Base-by-base conservation (phyloP, 1,140 invertebrate species). In the Marisa cornuarietis region DNA sequence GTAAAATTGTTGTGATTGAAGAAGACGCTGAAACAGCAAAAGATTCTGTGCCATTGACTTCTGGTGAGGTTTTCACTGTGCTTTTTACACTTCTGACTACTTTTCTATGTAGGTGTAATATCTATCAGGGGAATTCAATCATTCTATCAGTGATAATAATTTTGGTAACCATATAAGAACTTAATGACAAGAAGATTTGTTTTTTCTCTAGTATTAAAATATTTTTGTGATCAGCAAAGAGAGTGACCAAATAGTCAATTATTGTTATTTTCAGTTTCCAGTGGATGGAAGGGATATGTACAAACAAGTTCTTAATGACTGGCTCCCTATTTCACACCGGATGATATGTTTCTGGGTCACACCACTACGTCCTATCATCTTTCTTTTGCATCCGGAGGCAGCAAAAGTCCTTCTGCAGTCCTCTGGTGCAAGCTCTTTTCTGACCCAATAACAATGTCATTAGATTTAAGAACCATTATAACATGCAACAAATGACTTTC, bases 311-410 rank as follows among this genome's bases (percentile, higher is more conserved):
- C 22, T n/a, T 13, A 11, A 51, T 11, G 72, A 58, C 16, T 58
- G 42, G 72, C 51, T 52, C 18, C 16, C 8, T 18, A 54, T 16
- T 31, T 79, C 73, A 42, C 81, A 74, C 10, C 71, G 66, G 26
- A 42, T 76, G 14, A 31, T 73, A n/a, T 52, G 66, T 26, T 22
- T 82, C 66, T 83, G 82, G 82, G 73, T 80, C 66, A 75, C 75
- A 11, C 76, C 61, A n/a, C n/a, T 83, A 10, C 26, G 71, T 10
- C 73, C 73, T 51, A 26, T 80, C 5, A 51, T 83, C 18, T 68
- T 78, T 16, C 74, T 81, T 14, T 69, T 77, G 31, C 82, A 83
- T 52, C 79, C 82, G 22, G 82, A 80, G 16, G 78, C 75, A 26
- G 61, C 78, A 14, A 78, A 62, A 68, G n/a, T 24, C 13, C 49